phyloP scores from a whole-genome alignment of 2,888 invertebrate species.

The Cacoxenus indagator region DNA sequence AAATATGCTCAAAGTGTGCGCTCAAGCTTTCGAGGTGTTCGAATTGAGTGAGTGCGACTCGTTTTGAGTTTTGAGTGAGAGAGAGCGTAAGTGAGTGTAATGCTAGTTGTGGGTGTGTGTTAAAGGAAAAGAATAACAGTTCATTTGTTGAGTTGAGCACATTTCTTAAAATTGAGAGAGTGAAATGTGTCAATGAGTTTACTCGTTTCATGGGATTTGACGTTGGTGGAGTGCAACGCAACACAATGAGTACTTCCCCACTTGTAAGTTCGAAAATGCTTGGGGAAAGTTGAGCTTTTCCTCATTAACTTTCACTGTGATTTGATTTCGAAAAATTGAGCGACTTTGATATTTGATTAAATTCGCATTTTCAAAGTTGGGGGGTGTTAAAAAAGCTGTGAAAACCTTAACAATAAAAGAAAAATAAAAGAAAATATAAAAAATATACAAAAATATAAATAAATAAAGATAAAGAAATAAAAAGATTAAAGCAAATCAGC shows the following conservation, averaged over 20 bases:
- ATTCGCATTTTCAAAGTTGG: not conserved
- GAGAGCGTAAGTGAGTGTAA: not conserved
- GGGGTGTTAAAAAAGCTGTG: too few relatives aligned
- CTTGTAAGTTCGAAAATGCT: too few relatives aligned
- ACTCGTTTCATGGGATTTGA: not conserved
- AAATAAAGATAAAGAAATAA: not conserved
- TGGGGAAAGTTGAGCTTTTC: too few relatives aligned
- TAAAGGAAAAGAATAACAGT: not conserved
- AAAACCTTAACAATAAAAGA: too few relatives aligned
- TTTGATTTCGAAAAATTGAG: not conserved
- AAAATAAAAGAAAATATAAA: too few relatives aligned
- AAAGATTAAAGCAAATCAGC: not conserved
- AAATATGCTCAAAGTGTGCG: not conserved
- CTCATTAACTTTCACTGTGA: not conserved
- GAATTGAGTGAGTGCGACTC: not conserved
- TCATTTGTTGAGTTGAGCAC: not conserved
- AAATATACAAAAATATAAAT: too few relatives aligned
- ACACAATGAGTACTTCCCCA: too few relatives aligned
- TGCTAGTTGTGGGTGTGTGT: not conserved
- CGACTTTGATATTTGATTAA: not conserved
- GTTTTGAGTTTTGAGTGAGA: not conserved
- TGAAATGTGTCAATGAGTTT: not conserved
- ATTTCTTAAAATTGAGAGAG: not conserved
- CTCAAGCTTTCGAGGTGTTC: not conserved
- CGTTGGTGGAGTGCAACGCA: too few relatives aligned